A percentile compares a stretch with the other conserved stretches of the same genome.
phyloP scores from a whole-genome alignment of 2,113 vertebrate species.

The Peucedramus taeniatus region DNA sequence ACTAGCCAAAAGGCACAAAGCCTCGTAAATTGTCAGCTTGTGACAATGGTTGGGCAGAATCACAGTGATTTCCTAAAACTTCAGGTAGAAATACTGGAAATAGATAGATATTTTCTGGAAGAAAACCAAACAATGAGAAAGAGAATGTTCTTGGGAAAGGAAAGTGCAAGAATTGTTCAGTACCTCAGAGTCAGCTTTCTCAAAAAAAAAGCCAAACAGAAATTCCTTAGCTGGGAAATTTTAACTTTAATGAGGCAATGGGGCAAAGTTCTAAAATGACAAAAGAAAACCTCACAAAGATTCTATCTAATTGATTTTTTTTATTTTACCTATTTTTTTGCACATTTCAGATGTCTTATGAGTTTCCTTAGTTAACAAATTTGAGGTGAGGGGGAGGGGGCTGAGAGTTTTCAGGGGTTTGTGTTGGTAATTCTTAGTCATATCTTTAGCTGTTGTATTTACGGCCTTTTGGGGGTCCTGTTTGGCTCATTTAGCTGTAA shows the following conservation, averaged over 20 bases:
- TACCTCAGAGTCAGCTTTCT: not conserved
- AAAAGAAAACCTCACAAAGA: not conserved
- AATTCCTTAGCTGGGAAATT: not conserved
- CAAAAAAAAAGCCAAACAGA: too few relatives aligned
- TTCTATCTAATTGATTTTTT: not conserved
- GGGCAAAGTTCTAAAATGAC: not conserved
- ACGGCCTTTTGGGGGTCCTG: too few relatives aligned
- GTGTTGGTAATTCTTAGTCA: not conserved
- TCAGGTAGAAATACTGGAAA: not conserved
- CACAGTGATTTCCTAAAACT: not conserved
- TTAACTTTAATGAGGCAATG: not conserved
- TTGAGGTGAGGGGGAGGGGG: accelerated
- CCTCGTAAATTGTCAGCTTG: not conserved
- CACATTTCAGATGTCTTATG: not conserved
- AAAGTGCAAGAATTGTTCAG: not conserved
- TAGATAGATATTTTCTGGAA: not conserved
- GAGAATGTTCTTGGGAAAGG: not conserved
- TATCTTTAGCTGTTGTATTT: not conserved
- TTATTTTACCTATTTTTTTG: not conserved
- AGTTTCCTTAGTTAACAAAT: not conserved
- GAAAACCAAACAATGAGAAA: not conserved
- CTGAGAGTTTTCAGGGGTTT: accelerated
- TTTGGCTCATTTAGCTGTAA: not conserved
- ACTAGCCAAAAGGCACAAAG: not conserved
- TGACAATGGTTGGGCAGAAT: not conserved